A percentile compares a stretch with the other conserved stretches of the same genome.
phyloP scores from a whole-genome alignment of 2,888 invertebrate genomes.

The Eupithecia insigniata region DNA sequence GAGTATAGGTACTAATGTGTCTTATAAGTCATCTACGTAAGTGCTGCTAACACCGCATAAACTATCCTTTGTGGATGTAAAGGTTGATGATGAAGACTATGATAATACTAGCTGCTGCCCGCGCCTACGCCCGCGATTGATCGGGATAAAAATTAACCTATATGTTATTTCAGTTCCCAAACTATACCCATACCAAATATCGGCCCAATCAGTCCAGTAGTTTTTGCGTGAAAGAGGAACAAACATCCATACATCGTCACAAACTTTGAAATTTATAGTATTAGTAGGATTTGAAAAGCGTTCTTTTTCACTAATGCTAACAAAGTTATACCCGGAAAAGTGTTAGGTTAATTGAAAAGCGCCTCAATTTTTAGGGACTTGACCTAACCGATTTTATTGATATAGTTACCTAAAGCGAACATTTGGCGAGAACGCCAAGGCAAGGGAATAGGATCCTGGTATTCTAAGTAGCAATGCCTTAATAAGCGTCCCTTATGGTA shows the following conservation, averaged over 20 bases:
- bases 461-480: constrained; percentile 13
- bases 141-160: too few relatives aligned
- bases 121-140: too few relatives aligned
- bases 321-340: not conserved
- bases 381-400: not conserved
- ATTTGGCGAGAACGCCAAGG: constrained; percentile 18
- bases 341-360: not conserved
- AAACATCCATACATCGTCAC: too few relatives aligned
- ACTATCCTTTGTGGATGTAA: not conserved
- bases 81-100: not conserved
- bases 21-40: too few relatives aligned
- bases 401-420: not conserved
- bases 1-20: too few relatives aligned
- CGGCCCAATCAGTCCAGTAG: too few relatives aligned
- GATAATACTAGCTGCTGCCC: too few relatives aligned
- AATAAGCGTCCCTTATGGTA: constrained; percentile 24
- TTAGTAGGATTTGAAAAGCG: not conserved
- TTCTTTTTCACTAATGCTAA: not conserved
- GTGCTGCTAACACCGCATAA: not conserved
- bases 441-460: constrained; percentile 17
- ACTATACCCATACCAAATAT: too few relatives aligned
- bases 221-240: too few relatives aligned
- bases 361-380: not conserved
- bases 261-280: too few relatives aligned
- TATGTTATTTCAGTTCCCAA: too few relatives aligned